Evolutionary conservation across 2,797 vertebrate species (phyloP).

Genomic region (Enteromius radiatus): DNA sequence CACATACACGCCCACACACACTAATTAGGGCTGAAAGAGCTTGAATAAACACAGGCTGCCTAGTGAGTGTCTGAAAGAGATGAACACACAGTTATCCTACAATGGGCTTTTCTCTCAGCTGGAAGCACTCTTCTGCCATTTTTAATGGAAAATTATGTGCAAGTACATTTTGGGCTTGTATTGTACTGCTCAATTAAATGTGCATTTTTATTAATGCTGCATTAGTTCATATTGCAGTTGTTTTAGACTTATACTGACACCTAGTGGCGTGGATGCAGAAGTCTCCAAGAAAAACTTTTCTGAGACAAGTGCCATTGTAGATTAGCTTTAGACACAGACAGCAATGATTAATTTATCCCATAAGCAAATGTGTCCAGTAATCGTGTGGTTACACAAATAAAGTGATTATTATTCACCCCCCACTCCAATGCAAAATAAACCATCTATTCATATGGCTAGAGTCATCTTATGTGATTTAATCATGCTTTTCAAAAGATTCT

Average conservation of each 20-base stretch:
- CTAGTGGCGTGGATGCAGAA: conserved; percentile 5
- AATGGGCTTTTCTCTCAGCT: conserved; percentile 25
- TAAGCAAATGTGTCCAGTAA: background rate
- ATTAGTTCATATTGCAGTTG: background rate
- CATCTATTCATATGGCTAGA: background rate
- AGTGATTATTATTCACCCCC: background rate
- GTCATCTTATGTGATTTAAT: background rate
- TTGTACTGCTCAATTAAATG: background rate
- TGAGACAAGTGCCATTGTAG: background rate
- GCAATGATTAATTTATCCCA: background rate
- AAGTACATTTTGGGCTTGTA: background rate
- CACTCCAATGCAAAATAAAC: background rate
- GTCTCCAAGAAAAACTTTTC: background rate
- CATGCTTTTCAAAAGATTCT: background rate
- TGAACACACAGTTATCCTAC: conserved; percentile 42
- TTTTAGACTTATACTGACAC: conserved; percentile 4
- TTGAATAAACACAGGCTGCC: conserved; percentile 65
- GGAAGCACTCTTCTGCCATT: conserved; percentile 12
- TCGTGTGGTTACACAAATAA: background rate
- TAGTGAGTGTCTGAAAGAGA: conserved; percentile 55
- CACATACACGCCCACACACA: conserved; percentile 45
- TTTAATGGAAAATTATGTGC: background rate
- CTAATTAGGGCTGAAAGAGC: conserved; percentile 65
- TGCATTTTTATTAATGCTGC: background rate
- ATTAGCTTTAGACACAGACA: background rate